Evolutionary conservation across 2,888 invertebrate genomes (phyloP), one percentile per base, ranked within the genome.

Genomic region (Polydesmus complanatus): DNA sequence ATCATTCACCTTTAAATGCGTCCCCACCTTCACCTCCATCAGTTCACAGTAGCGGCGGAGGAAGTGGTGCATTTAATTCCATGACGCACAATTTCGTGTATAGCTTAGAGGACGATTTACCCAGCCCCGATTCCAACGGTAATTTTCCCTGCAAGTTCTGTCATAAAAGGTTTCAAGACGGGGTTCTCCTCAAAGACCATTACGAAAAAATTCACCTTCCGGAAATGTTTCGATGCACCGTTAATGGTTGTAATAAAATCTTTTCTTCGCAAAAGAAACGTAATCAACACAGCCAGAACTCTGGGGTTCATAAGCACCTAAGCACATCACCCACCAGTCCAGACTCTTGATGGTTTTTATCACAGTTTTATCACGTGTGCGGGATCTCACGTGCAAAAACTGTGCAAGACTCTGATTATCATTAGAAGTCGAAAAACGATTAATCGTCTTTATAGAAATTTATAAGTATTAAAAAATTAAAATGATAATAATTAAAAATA

Each of bases 181-280:
- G 82, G 54, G 73, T 78, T 19, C 78, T 80, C 56, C 75, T 86
- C 64, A 84, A 85, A 71, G 81, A 83, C 66, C 87, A 87, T 74
- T 85, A 84, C 75, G 85, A 86, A 73, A 79, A 77, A 64, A 75
- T 79, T 56, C 87, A 87, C 70, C 79, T 81, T 62, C 71, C 73
- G 65, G 84, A 86, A 62, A 80, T 86, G 75, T 84, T 83, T 68
- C 79, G 82, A 64, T 88, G 88, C 75, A 82, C 84, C n/a, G 78
- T 86, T 56, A 80, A 80, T 62, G 86, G 86, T 18, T 88, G 88
- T 74, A 83, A 82, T 56, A 83, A 86, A 68, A 83, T 85, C 55
- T 89, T 88, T 74, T 82, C 85, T 63, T 86, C 88, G 14, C 79
- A 84, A 67, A 85, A 86, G 65, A 83, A 84, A 66, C 79, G 88